phyloP scores from a whole-genome alignment of 1,140 invertebrate genomes.

The Listronotus bonariensis region DNA sequence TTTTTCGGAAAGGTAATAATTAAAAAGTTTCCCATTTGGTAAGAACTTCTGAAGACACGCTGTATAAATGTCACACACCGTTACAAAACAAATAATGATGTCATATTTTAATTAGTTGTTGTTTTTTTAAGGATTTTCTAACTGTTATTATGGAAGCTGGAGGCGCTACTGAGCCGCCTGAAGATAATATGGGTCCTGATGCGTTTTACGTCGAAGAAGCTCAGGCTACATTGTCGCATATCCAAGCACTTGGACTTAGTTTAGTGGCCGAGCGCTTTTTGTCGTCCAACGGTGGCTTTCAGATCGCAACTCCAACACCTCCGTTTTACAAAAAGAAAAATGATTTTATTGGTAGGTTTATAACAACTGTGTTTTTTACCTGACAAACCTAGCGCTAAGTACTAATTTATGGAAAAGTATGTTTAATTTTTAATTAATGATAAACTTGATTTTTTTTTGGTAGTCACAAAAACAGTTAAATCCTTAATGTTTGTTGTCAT shows the following conservation, averaged over 20 bases:
- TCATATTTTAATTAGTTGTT: conserved; percentile 4
- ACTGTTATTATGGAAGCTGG: conserved; percentile 74
- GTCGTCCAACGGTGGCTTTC: conserved; percentile 61
- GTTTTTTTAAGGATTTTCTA: conserved; percentile 58
- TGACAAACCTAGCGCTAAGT: not conserved
- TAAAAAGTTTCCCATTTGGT: too few relatives aligned
- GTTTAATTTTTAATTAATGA: too few relatives aligned
- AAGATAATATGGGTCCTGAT: conserved; percentile 61
- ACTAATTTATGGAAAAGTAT: too few relatives aligned
- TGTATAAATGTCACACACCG: too few relatives aligned
- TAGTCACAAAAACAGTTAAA: too few relatives aligned
- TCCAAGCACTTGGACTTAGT: conserved; percentile 68
- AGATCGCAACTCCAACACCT: conserved; percentile 49
- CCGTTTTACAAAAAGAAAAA: conserved; percentile 36
- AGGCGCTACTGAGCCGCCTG: conserved; percentile 56
- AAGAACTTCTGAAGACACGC: too few relatives aligned
- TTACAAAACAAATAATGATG: not conserved
- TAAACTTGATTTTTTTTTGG: too few relatives aligned
- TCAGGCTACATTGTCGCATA: conserved; percentile 69
- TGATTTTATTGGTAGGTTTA: conserved; percentile 41
- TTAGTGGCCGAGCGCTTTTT: conserved; percentile 66
- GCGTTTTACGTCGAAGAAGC: conserved; percentile 70
- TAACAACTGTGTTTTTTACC: not conserved
- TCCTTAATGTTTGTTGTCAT: too few relatives aligned
- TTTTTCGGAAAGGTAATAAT: too few relatives aligned